Base-by-base conservation (phyloP, 2,113 vertebrate species). In the Macquaria ambigua region DNA sequence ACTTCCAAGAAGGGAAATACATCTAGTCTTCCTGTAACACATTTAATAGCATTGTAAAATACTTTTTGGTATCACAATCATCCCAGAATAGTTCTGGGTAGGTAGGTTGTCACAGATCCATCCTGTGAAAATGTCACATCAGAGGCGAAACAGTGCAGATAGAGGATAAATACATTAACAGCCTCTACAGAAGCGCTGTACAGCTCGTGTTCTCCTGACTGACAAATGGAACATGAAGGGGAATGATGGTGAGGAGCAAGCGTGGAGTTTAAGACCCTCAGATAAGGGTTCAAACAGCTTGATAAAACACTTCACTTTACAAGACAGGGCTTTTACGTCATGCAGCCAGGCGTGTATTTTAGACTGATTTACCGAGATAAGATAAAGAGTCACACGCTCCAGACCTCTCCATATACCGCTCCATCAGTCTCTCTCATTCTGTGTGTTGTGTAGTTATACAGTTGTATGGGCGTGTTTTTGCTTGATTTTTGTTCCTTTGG, bases 281-380 rank as follows among this genome's bases (percentile, higher is more conserved):
- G 92, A 93, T 95, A 93, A 92, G 86, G 34, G 82, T 94, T 94
- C 93, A 93, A 93, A 93, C 91, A 71, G 79, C 37, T 67, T 75
- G 92, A 92, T 94, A 90, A 92, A 83, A 56, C 48, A 56, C 72
- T 84, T 72, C 74, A 93, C 77, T 90, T 92, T 85, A 84, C 74
- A 81, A 83, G 82, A 78, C 64, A 43, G 18, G 76, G 75, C 87
- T 90, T 90, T 82, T 87, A 82, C 88, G 87, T 94, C 93, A 95
- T 31, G 52, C 68, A 48, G 70, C 88, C 87, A 64, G 87, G 31
- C 67, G 28, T 92, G 87, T 91, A 70, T 89, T 92, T 92, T 80
- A 81, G 80, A 84, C 79, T 58, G 88, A 91, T 93, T 83, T 55
- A 56, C 77, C 77, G 48, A 87, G 94, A 95, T 94, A 88, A 94